Evolutionary conservation across 2,113 vertebrate genomes (phyloP).

Genomic region (Lamprotornis superbus): DNA sequence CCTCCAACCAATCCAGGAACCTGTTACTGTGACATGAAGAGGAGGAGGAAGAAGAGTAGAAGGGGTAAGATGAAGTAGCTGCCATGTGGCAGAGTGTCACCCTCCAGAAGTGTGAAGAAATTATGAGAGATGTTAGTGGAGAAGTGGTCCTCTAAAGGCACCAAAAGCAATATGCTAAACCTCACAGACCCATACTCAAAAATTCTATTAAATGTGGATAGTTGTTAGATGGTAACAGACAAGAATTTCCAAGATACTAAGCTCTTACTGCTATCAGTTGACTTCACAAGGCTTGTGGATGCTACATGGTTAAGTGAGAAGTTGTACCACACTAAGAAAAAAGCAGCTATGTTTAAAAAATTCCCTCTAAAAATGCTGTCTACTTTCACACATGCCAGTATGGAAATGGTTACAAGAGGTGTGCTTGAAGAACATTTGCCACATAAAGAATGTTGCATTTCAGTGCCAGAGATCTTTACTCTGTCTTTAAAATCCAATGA

Average conservation of each 20-base stretch:
- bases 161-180: neutral
- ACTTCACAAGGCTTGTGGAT: neutral
- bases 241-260: neutral
- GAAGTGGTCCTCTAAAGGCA: neutral
- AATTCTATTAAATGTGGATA: neutral
- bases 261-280: neutral
- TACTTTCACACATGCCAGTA: neutral
- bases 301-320: neutral
- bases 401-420: neutral
- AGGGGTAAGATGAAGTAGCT: neutral
- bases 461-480: neutral
- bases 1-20: neutral
- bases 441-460: neutral
- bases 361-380: neutral
- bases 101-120: neutral
- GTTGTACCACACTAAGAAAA: neutral
- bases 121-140: neutral
- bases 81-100: neutral
- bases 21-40: neutral
- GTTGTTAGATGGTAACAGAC: neutral
- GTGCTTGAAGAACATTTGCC: neutral
- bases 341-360: neutral
- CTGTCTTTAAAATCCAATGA: neutral
- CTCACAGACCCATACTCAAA: neutral
- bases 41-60: neutral